These are phyloP conservation scores for Nasonia giraulti DNA, from an alignment of 1,140 invertebrate species.

Conservation along the genomic window DNA sequence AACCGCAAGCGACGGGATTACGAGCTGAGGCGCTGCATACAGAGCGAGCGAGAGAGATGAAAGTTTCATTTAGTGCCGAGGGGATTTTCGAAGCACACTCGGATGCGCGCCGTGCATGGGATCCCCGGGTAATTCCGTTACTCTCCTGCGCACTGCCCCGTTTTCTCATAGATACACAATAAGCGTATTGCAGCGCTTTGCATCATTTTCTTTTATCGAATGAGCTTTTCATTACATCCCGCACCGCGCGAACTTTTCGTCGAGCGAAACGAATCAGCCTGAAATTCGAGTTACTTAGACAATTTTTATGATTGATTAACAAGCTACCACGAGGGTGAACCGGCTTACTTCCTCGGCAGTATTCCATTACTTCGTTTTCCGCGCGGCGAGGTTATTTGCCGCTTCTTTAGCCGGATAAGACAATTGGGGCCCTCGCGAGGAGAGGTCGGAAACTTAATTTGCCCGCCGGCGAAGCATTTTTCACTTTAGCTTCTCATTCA, in stretches of 20 bases:
- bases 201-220: constrained; percentile 28
- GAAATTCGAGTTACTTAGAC: background rate
- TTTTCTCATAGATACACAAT: constrained; percentile 16
- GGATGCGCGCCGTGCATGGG: constrained; percentile 25
- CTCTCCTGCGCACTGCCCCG: background rate
- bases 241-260: background rate
- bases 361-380: background rate
- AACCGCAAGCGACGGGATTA: constrained; percentile 17
- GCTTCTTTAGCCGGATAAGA: constrained; percentile 60
- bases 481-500: constrained; percentile 55
- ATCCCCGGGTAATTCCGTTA: constrained; percentile 2
- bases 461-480: constrained; percentile 54
- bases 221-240: constrained; percentile 27
- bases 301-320: constrained; percentile 69
- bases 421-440: constrained; percentile 57
- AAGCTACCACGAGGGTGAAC: constrained; percentile 59
- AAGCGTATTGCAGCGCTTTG: background rate
- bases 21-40: constrained; percentile 26
- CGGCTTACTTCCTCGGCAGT: background rate
- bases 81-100: constrained; percentile 44
- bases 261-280: no score
- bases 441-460: constrained; percentile 65
- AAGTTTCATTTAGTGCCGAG: constrained; percentile 72
- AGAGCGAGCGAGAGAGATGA: constrained; percentile 59
- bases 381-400: constrained; percentile 62